phyloP scores from a whole-genome alignment of 2,888 invertebrate genomes.

The Doris montereyensis region DNA sequence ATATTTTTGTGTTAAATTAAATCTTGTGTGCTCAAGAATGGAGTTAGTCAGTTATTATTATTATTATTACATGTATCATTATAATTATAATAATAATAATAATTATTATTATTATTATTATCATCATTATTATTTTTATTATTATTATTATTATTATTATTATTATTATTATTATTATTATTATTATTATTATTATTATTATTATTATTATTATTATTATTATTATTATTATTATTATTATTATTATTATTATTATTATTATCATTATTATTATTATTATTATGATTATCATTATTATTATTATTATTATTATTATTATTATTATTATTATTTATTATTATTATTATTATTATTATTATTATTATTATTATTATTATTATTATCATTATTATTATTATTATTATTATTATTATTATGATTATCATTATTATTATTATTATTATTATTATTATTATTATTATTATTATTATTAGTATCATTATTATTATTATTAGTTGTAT shows the following conservation, averaged over 20 bases:
- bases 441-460: neutral
- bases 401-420: neutral
- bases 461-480: neutral
- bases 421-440: neutral
- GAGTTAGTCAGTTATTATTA: no score
- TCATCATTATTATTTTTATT: neutral
- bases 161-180: neutral
- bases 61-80: no score
- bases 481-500: neutral
- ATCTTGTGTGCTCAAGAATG: no score
- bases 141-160: neutral
- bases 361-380: neutral
- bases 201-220: neutral
- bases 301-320: conserved; percentile 1
- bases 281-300: neutral
- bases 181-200: neutral
- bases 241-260: neutral
- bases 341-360: neutral
- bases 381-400: neutral
- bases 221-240: neutral
- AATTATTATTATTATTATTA: no score
- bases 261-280: neutral
- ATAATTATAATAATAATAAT: no score
- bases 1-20: no score
- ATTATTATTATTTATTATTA: conserved; percentile 4